These are phyloP conservation scores for Venusia cambrica DNA, from an alignment of 2,888 invertebrate species.

Conservation along the genomic window DNA sequence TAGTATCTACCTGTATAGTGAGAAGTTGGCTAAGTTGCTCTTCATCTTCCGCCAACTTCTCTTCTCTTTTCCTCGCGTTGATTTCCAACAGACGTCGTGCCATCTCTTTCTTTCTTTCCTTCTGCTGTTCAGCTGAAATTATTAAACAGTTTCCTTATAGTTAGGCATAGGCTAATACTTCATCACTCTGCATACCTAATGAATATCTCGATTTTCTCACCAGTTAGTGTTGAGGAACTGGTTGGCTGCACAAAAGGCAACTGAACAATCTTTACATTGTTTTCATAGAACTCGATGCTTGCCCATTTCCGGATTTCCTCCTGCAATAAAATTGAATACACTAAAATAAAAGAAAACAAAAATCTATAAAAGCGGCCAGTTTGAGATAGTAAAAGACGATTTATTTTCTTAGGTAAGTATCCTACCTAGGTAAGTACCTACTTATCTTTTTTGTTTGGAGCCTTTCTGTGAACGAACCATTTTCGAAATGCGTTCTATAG, in stretches of 20 bases:
- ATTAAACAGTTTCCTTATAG: too few species aligned
- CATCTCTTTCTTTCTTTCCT: conserved; percentile 92
- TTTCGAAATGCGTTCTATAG: too few species aligned
- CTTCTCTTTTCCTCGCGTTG: conserved; percentile 93
- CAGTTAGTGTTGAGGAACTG: conserved; percentile 83
- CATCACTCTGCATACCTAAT: too few species aligned
- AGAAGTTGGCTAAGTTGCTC: conserved; percentile 89
- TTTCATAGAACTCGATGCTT: conserved; percentile 89
- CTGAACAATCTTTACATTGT: conserved; percentile 91
- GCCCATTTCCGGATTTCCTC: conserved; percentile 91
- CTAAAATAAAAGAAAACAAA: too few species aligned
- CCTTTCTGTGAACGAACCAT: too few species aligned
- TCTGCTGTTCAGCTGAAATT: conserved; percentile 91
- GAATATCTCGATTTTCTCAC: conserved; percentile 48
- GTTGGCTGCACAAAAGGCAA: conserved; percentile 88
- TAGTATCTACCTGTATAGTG: conserved; percentile 87
- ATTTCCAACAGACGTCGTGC: conserved; percentile 92
- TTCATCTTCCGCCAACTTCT: conserved; percentile 93
- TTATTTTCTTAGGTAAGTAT: too few species aligned
- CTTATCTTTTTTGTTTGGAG: too few species aligned
- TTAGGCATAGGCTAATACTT: too few species aligned
- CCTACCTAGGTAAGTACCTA: too few species aligned
- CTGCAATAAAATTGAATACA: too few species aligned
- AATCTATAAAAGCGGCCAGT: too few species aligned
- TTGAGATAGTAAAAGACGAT: too few species aligned